Conservation (phyloP, 2,113 vertebrate genomes). For the Scatophagus argus region DNA sequence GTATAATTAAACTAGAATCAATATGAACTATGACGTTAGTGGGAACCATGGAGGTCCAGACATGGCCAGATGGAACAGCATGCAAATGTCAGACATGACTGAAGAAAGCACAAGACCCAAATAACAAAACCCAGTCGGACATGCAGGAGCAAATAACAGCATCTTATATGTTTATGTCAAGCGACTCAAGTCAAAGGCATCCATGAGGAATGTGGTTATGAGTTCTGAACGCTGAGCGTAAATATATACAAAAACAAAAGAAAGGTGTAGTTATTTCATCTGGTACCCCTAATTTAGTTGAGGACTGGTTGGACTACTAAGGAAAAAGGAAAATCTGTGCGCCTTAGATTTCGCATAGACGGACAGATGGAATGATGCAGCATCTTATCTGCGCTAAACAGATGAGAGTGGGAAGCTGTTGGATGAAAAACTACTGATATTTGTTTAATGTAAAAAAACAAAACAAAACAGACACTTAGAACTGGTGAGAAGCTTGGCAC, state of each 20-base stretch:
- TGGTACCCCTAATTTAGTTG: background rate
- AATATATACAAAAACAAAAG: conserved; percentile 10
- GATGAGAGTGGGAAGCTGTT: conserved; percentile 62
- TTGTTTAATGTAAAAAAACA: conserved; percentile 43
- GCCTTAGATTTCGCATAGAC: background rate
- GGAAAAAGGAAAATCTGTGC: background rate
- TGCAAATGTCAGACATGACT: conserved; percentile 7
- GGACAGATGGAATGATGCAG: conserved; percentile 47
- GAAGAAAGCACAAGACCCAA: background rate
- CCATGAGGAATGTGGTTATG: background rate
- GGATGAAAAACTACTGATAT: conserved; percentile 46
- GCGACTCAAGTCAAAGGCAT: background rate
- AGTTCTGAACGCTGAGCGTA: background rate
- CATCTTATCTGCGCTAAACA: conserved; percentile 25
- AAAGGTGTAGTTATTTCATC: background rate
- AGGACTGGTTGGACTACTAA: background rate
- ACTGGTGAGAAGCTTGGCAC: background rate
- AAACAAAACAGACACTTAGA: conserved; percentile 27
- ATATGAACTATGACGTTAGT: conserved; percentile 21
- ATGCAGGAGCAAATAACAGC: background rate
- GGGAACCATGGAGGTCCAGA: conserved; percentile 5
- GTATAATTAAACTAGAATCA: conserved; percentile 35
- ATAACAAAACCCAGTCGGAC: conserved; percentile 20
- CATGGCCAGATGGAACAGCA: conserved; percentile 11
- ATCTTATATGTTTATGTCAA: background rate